Conservation (phyloP, 2,797 vertebrate genomes). For the Sphenopsis melanotis region DNA sequence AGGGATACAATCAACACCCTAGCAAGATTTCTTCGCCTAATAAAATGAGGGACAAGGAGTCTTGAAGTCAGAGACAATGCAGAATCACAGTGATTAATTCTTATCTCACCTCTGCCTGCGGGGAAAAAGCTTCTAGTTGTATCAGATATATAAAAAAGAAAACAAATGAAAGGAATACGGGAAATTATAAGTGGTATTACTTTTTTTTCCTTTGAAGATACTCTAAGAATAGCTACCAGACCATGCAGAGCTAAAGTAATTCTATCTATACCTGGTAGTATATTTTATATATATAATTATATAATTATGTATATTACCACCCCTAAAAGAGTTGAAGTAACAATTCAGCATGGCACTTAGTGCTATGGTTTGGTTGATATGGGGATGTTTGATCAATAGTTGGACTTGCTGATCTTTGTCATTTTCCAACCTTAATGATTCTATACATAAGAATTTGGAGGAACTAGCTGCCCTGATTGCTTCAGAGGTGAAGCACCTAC, state of each 20-base stretch:
- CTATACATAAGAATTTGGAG: neutral
- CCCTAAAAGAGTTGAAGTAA: neutral
- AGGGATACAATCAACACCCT: neutral
- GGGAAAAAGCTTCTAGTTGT: neutral
- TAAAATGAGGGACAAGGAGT: neutral
- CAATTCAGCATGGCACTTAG: neutral
- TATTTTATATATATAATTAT: neutral
- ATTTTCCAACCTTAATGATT: neutral
- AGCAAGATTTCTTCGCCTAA: neutral
- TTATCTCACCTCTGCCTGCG: neutral
- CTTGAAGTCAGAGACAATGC: neutral
- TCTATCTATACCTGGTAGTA: neutral
- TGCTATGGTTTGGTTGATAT: neutral
- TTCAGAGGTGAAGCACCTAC: neutral
- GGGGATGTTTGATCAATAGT: neutral
- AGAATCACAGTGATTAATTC: neutral
- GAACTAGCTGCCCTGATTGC: neutral
- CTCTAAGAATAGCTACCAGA: neutral
- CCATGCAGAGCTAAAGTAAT: neutral
- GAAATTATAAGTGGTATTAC: fast-evolving
- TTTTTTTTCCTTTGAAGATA: neutral
- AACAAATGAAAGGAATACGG: neutral
- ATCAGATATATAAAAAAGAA: neutral
- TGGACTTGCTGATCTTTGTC: neutral
- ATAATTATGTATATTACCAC: neutral